These are phyloP conservation scores for Myotis lucifugus DNA, from an alignment of 2,113 vertebrate species.

Conservation along the genomic window DNA sequence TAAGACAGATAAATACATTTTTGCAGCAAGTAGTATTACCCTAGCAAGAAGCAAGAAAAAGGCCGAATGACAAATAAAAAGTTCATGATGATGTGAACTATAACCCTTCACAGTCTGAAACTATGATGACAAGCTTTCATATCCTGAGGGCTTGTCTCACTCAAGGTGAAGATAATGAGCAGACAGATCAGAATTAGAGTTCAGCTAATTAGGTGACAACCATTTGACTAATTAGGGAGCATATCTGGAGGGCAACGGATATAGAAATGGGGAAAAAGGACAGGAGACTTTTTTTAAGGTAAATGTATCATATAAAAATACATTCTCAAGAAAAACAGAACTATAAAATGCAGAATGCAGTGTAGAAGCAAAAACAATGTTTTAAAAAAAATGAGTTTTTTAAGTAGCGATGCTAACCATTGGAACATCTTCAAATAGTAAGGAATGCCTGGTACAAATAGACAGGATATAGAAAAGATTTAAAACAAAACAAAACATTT, in stretches of 20 bases:
- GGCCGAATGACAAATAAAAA: background rate
- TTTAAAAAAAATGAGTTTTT: background rate
- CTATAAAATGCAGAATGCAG: background rate
- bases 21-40: background rate
- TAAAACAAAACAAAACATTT: background rate
- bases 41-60: background rate
- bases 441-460: background rate
- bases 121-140: background rate
- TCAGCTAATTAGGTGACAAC: slow-evolving; percentile 62
- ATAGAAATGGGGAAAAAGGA: background rate
- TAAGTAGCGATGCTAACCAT: background rate
- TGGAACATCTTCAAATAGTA: background rate
- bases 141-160: slow-evolving; percentile 13
- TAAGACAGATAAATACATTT: background rate
- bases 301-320: slow-evolving; percentile 22
- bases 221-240: slow-evolving; percentile 54
- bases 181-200: slow-evolving; percentile 59
- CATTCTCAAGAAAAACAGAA: background rate
- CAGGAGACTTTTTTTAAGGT: slow-evolving; percentile 8
- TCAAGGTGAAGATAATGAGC: slow-evolving; percentile 8
- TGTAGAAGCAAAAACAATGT: background rate
- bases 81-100: background rate
- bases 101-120: slow-evolving; percentile 23
- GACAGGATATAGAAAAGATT: background rate
- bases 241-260: slow-evolving; percentile 16